Percentiles rank a stretch among this genome's conserved stretches.
Evolutionary conservation across 92 coral and sea anemone species (phyloP).

Genomic region (Parazoanthus darwini): DNA sequence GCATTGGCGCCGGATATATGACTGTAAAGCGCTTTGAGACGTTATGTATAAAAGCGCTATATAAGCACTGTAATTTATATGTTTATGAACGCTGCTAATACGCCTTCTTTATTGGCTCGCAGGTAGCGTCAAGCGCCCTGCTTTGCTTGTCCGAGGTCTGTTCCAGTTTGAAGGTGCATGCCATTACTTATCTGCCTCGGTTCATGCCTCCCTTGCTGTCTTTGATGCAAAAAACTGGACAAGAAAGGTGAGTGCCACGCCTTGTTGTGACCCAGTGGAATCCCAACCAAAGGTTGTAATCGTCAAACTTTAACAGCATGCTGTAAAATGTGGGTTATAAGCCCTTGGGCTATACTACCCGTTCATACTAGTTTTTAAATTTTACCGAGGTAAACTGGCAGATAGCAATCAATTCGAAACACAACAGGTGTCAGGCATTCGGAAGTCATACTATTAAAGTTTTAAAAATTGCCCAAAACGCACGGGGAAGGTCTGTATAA

Average conservation of each 20-base stretch:
- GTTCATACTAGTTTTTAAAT: neutral
- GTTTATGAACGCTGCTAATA: neutral
- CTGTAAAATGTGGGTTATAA: too few relatives aligned
- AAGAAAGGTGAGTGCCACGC: constrained; percentile 57
- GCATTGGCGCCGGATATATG: too few relatives aligned
- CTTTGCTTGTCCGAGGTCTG: constrained; percentile 91
- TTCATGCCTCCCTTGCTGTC: constrained; percentile 82
- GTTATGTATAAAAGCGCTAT: too few relatives aligned
- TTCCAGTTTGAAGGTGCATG: constrained; percentile 75
- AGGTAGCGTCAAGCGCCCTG: constrained; percentile 93
- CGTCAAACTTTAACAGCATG: too few relatives aligned
- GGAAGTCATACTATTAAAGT: too few relatives aligned
- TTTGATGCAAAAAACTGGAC: constrained; percentile 58
- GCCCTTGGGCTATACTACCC: too few relatives aligned
- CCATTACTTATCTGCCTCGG: constrained; percentile 79
- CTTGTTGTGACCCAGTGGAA: neutral
- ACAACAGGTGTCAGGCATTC: neutral
- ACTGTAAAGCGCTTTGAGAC: too few relatives aligned
- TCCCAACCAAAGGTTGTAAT: too few relatives aligned
- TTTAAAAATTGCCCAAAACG: too few relatives aligned
- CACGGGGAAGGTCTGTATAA: too few relatives aligned
- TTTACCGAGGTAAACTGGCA: neutral
- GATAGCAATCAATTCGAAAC: neutral
- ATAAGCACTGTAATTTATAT: too few relatives aligned
- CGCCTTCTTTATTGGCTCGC: neutral